phyloP scores from a whole-genome alignment of 2,797 vertebrate species.

The Oophaga sylvatica region DNA sequence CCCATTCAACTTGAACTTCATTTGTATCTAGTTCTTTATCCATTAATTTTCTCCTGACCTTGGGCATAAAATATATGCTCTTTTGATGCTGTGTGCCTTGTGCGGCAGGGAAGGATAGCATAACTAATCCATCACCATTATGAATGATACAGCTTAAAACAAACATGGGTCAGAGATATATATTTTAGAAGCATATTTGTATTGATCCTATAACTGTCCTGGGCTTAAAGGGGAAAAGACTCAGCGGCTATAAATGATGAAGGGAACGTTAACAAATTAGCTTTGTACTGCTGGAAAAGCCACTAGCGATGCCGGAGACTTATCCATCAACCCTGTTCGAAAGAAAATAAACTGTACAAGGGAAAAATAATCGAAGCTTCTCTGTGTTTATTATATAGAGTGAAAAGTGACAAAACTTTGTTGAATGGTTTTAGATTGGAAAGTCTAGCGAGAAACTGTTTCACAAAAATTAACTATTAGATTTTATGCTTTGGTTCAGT shows the following conservation, averaged over 20 bases:
- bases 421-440: background rate
- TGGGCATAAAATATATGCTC: constrained; percentile 82
- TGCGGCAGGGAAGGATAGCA: constrained; percentile 81
- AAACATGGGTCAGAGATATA: constrained; percentile 81
- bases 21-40: constrained; percentile 87
- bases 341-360: constrained; percentile 40
- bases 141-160: constrained; percentile 86
- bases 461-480: background rate
- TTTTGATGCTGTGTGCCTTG: constrained; percentile 77
- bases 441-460: background rate
- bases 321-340: constrained; percentile 59
- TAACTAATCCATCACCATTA: constrained; percentile 88
- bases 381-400: constrained; percentile 12
- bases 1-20: constrained; percentile 84
- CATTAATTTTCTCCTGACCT: constrained; percentile 87
- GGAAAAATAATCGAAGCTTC: constrained; percentile 14
- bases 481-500: background rate
- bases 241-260: constrained; percentile 72
- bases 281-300: constrained; percentile 62
- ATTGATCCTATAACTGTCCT: constrained; percentile 76
- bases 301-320: constrained; percentile 66
- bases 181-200: constrained; percentile 79
- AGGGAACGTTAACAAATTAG: constrained; percentile 71
- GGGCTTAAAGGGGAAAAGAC: constrained; percentile 72
- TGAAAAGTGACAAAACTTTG: constrained; percentile 2